Percentiles rank a stretch among this genome's conserved stretches.
Conservation (phyloP, 2,113 vertebrate species). For the Indicator maculatus region DNA sequence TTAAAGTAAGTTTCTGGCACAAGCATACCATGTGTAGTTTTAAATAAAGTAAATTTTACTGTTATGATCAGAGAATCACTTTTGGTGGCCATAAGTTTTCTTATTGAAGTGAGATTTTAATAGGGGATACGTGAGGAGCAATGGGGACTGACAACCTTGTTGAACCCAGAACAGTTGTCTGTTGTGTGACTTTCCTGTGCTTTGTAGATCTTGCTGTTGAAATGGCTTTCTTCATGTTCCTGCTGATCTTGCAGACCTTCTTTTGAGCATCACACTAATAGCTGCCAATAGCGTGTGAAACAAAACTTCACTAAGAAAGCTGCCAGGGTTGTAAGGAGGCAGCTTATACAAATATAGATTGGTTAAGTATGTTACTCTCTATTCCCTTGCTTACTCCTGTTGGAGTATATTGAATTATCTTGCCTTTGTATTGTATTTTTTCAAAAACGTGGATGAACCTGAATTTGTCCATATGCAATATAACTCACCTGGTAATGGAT, state of each 20-base stretch:
- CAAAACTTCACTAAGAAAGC: background rate
- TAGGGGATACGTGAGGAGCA: background rate
- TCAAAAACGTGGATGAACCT: constrained; percentile 1
- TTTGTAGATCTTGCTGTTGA: constrained; percentile 39
- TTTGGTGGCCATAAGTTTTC: constrained; percentile 70
- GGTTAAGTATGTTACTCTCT: background rate
- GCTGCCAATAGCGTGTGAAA: background rate
- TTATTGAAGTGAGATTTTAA: constrained; percentile 64
- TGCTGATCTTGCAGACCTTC: background rate
- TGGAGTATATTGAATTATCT: background rate
- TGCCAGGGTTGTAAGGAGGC: background rate
- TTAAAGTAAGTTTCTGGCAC: constrained; percentile 69
- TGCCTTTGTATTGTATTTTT: constrained; percentile 42
- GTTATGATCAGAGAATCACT: constrained; percentile 30
- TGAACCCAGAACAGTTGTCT: constrained; percentile 48
- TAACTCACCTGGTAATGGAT: constrained; percentile 12
- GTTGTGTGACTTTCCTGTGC: constrained; percentile 31
- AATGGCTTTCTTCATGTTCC: background rate
- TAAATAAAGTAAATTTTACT: constrained; percentile 66
- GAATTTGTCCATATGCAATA: constrained; percentile 4
- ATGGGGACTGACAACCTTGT: background rate
- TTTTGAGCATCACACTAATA: background rate
- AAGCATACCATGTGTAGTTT: constrained; percentile 68
- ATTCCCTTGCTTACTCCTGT: background rate
- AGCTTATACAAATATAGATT: background rate